A percentile compares a stretch with the other conserved stretches of the same genome.
phyloP scores from a whole-genome alignment of 1,140 invertebrate genomes.

The Hylaeus volcanicus region DNA sequence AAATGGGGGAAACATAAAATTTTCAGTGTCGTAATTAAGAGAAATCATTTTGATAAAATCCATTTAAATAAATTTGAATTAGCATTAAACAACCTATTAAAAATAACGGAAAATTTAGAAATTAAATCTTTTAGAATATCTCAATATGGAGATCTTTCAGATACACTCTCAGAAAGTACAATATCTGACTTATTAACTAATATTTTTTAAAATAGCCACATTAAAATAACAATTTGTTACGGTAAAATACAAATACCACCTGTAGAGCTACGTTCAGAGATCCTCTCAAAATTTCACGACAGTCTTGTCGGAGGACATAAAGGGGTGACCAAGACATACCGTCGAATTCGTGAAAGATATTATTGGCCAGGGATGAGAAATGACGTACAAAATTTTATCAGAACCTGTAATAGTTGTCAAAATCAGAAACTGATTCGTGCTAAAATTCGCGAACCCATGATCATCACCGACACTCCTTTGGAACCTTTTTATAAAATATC shows the following conservation, averaged over 20 bases:
- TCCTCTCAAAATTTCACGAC: background rate
- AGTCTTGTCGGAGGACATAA: conserved; percentile 3
- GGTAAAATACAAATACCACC: background rate
- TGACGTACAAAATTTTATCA: background rate
- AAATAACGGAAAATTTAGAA: background rate
- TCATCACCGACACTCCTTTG: too few species aligned
- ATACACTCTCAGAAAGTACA: background rate
- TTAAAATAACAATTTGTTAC: background rate
- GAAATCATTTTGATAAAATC: background rate
- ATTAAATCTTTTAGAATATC: background rate
- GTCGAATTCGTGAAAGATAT: background rate
- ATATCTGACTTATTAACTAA: background rate
- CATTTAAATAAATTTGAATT: background rate
- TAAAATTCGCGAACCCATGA: too few species aligned
- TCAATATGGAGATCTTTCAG: background rate
- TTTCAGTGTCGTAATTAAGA: background rate
- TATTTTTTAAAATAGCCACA: background rate
- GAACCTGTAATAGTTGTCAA: too few species aligned
- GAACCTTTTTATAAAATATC: too few species aligned
- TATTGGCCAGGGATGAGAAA: background rate
- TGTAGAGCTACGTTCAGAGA: background rate
- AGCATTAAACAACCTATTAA: background rate
- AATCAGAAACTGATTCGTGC: too few species aligned
- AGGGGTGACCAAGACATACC: background rate
- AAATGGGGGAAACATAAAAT: background rate